Conservation (phyloP, 2,888 invertebrate genomes). For the Charanyca ferruginea region DNA sequence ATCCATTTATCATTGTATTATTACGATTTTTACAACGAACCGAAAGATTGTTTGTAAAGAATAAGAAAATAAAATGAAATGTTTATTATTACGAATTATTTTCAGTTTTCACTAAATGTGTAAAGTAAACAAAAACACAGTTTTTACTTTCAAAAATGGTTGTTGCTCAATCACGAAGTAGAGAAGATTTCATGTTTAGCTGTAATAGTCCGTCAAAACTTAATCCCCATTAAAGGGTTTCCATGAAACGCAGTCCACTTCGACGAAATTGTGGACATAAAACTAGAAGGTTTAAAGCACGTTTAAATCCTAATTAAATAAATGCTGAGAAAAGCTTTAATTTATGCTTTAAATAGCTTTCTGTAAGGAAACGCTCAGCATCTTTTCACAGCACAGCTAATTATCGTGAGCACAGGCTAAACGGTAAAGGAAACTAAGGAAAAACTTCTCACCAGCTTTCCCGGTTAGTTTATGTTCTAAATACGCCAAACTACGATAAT, state of each 20-base stretch:
- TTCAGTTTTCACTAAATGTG: too few relatives aligned
- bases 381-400: constrained; percentile 29
- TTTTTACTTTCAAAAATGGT: background rate
- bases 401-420: constrained; percentile 30
- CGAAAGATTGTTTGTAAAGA: too few relatives aligned
- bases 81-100: too few relatives aligned
- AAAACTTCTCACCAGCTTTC: constrained; percentile 29
- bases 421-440: constrained; percentile 12
- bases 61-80: background rate
- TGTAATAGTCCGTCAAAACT: background rate
- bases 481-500: constrained; percentile 37
- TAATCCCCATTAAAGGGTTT: background rate
- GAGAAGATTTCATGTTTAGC: background rate
- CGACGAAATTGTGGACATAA: background rate
- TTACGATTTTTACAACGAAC: too few relatives aligned
- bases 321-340: constrained; percentile 9
- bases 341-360: constrained; percentile 1
- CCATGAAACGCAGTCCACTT: background rate
- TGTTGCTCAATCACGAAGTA: background rate
- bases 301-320: background rate
- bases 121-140: background rate
- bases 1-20: too few relatives aligned
- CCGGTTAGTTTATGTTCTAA: constrained; percentile 36
- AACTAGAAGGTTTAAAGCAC: too few relatives aligned
- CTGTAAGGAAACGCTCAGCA: constrained; percentile 10